Percentiles rank a stretch among this genome's conserved stretches.
phyloP scores from a whole-genome alignment of 2,888 invertebrate species.

The Homarus gammarus region DNA sequence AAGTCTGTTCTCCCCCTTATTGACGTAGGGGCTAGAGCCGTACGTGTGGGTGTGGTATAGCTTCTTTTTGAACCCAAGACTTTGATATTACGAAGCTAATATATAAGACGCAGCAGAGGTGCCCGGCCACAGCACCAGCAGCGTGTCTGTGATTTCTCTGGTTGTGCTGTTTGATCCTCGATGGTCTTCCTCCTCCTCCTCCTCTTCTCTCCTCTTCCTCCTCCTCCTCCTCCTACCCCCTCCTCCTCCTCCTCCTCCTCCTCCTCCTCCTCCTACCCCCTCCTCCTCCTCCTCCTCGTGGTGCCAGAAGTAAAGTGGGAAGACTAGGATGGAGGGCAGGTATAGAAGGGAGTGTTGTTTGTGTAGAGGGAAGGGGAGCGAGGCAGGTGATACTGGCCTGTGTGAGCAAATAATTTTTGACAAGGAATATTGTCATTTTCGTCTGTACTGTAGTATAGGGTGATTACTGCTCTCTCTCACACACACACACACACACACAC shows the following conservation, averaged over 20 bases:
- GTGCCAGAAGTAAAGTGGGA: background rate
- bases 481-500: too few species aligned
- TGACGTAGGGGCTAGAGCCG: background rate
- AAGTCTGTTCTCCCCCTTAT: background rate
- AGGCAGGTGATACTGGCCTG: background rate
- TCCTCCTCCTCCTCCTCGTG: background rate
- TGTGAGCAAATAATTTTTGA: too few species aligned
- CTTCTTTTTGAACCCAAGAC: background rate
- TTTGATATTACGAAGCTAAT: slow-evolving; percentile 37
- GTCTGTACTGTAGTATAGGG: too few species aligned
- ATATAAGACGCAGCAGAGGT: background rate
- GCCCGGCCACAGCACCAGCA: background rate
- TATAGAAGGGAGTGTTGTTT: slow-evolving; percentile 14
- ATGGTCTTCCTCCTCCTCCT: background rate
- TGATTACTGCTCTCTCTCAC: too few species aligned
- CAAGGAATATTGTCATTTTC: too few species aligned
- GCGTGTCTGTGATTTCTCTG: background rate
- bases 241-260: slow-evolving; percentile 1
- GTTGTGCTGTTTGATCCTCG: slow-evolving; percentile 18
- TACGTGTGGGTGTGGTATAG: slow-evolving; percentile 9
- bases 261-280: background rate
- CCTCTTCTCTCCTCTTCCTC: background rate
- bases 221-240: slow-evolving; percentile 16
- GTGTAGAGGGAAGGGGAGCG: slow-evolving; percentile 11
- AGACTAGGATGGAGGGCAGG: background rate